Evolutionary conservation across 1,140 invertebrate species (phyloP), one percentile per base, ranked within the genome.

Genomic region (Heliconius nattereri): DNA sequence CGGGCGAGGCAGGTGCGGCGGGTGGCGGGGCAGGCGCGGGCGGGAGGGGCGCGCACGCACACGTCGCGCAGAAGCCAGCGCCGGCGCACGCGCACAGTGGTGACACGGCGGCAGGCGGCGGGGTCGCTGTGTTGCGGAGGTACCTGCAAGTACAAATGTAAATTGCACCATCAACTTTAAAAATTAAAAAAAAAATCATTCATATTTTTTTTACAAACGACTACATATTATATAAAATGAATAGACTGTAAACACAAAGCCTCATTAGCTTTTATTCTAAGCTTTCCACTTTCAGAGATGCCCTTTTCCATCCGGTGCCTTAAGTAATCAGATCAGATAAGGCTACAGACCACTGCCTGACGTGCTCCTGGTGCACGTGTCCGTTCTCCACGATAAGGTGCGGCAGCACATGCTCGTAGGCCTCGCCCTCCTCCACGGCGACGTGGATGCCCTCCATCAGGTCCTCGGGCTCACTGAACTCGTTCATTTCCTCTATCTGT

Each of bases 381-480:
- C 89, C 93, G 83, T 88, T 94, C 54, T 95, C 94, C 3, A 94
- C 90, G 23, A 92, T 94, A 76, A 94, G 90, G 80, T 94, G 92
- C 37, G 93, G 94, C 83, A 94, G 78, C 71, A 92, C 45, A 54
- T 78, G 84, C 72, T 90, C 88, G 85, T 90, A 91, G 37, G 74
- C 90, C 45, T 94, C 71, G 71, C 35, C 71, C 71, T 72, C 71
- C 29, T 37, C 71, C 35, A n/a, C 71, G 35, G 96, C 95, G 84
- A 96, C 96, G 78, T 97, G 95, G 80, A 97, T 97, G 80, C 97
- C 97, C 87, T 97, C 97, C 95, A 98, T 97, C 87, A 98, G 95
- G 91, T 98, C 97, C 91, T 98, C 97, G 0, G 97, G 96, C 84
- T 98, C 97, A 78, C 97, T 97, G 87, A 98, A 97, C 88, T 97